phyloP scores from a whole-genome alignment of 2,888 invertebrate species.

The Ferrisia virgata region DNA sequence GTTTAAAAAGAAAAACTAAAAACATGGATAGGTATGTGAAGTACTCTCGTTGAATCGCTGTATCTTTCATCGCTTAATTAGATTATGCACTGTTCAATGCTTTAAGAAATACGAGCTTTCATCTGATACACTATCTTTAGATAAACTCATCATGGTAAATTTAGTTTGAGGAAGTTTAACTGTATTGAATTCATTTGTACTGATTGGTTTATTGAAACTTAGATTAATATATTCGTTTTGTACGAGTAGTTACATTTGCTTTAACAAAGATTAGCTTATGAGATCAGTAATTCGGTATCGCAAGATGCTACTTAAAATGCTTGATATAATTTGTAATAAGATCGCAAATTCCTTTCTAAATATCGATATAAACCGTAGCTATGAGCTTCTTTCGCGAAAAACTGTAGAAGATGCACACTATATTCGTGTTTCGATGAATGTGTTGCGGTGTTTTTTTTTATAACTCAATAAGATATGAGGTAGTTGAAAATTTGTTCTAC shows the following conservation, averaged over 20 bases:
- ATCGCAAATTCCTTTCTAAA: neutral
- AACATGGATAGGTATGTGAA: neutral
- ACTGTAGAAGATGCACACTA: neutral
- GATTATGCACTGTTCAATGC: neutral
- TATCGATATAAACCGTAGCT: neutral
- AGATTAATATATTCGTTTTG: neutral
- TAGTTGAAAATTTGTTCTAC: neutral
- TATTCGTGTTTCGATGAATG: neutral
- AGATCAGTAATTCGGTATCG: neutral
- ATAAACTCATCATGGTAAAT: neutral
- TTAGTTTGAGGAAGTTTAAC: neutral
- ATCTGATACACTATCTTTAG: neutral
- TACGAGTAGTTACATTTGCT: neutral
- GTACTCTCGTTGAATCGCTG: neutral
- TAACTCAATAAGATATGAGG: neutral
- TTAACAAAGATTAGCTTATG: neutral
- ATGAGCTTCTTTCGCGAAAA: neutral
- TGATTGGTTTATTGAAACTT: neutral
- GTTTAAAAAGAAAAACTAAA: neutral
- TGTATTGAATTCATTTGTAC: neutral
- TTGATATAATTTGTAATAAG: neutral
- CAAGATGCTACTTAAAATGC: neutral
- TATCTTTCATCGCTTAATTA: neutral
- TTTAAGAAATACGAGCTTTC: neutral
- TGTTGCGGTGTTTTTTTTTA: neutral